Evolutionary conservation across 2,113 vertebrate genomes (phyloP).

Genomic region (Cathartes aura): DNA sequence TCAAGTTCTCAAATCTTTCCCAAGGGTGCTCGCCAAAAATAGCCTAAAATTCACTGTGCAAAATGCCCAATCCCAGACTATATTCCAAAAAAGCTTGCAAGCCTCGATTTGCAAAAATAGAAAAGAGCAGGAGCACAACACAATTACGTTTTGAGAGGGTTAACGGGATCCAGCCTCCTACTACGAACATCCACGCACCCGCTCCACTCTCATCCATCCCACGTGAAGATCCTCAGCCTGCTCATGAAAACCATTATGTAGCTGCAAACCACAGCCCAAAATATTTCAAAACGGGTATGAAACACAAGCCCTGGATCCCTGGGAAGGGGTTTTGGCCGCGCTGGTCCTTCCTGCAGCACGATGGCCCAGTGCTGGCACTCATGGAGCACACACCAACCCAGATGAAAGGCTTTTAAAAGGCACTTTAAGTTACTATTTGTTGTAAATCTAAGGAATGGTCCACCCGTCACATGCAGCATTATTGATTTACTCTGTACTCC

Average conservation of each 20-base stretch:
- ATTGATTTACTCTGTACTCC: neutral
- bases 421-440: neutral
- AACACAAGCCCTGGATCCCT: neutral
- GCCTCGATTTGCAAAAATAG: accelerated
- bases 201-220: accelerated
- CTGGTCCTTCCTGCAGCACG: neutral
- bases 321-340: accelerated
- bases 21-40: neutral
- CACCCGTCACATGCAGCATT: neutral
- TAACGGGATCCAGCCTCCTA: neutral
- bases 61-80: neutral
- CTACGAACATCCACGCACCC: accelerated
- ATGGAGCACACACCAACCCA: accelerated
- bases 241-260: accelerated
- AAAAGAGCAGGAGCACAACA: neutral
- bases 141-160: accelerated
- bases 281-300: accelerated
- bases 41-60: neutral
- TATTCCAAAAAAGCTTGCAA: neutral
- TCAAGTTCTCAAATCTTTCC: neutral
- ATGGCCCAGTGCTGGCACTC: neutral
- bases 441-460: neutral
- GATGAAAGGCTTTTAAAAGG: neutral
- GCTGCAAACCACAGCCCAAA: neutral
- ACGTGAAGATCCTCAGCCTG: neutral